Evolutionary conservation across 2,113 vertebrate species (phyloP), one percentile per base, ranked within the genome.

Genomic region (Triplophysa siluroides): DNA sequence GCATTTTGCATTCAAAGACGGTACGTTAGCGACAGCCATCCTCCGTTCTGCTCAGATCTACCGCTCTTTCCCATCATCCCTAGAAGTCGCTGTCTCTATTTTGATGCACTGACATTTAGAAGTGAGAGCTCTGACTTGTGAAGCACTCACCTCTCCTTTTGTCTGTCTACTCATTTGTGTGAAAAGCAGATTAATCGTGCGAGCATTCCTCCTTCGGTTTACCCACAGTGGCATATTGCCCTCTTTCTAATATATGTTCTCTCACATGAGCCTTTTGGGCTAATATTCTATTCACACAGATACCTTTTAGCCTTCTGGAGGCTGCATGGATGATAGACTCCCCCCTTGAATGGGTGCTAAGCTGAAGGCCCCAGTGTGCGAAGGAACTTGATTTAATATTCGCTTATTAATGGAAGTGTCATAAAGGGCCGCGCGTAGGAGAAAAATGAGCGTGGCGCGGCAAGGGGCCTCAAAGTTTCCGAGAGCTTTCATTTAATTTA

Each of bases 321-420:
- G 74, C 68, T 67, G 78, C 63, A 21, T 23, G 78, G 84, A 81
- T 87, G 80, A 86, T 83, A 88, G 85, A 82, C 76, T 81, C 81
- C 60, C 74, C 29, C 76, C 81, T 82, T 81, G 65, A 83, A 61
- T 83, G 76, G 81, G 78, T 50, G 64, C 85, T 74, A 69, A 80
- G 69, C 67, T 83, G 83, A 86, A 86, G 83, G 83, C 84, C 86
- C 79, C 71, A 18, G 80, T 79, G 83, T 74, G 74, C 81, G 78
- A 52, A 82, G 76, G 76, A 83, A 83, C 82, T 81, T 86, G 85
- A 86, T 88, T 89, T 89, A 89, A 88, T 88, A 87, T 87, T 87
- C 76, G 72, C 83, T 85, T 86, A 87, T 87, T 89, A 89, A 89
- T 87, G 81, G 24, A 78, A 81, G 81, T 85, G 86, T 86, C 83